Conservation (phyloP, 2,797 vertebrate species). For the Enteromius fasciolatus region DNA sequence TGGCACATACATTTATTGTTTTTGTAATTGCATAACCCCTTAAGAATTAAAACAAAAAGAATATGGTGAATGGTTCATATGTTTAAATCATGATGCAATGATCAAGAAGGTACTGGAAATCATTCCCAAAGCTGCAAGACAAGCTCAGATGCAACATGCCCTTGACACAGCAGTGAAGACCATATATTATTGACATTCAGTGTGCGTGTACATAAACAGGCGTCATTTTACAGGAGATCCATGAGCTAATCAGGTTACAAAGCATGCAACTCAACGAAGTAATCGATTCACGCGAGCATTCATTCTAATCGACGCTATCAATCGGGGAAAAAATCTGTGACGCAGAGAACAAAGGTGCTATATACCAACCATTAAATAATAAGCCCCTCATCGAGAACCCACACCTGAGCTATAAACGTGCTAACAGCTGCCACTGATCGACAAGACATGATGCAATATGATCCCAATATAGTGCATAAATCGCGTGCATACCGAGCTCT, state of each 20-base stretch:
- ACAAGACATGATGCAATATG: not conserved
- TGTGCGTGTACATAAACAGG: constrained; percentile 33
- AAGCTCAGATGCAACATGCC: constrained; percentile 36
- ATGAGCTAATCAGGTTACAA: not conserved
- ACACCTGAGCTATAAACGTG: not conserved
- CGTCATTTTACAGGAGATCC: constrained; percentile 6
- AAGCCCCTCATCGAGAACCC: not conserved
- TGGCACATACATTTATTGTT: not conserved
- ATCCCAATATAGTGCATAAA: not conserved
- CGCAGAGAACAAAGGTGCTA: constrained; percentile 62
- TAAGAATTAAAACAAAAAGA: not conserved
- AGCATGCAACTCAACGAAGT: not conserved
- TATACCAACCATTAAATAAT: constrained; percentile 36
- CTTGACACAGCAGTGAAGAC: constrained; percentile 29
- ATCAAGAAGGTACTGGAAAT: constrained; percentile 23
- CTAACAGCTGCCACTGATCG: not conserved
- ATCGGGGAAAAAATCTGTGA: constrained; percentile 41
- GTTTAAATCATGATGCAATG: constrained; percentile 15
- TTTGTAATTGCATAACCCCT: not conserved
- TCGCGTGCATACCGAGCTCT: constrained; percentile 6
- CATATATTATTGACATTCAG: constrained; percentile 52
- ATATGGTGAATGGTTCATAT: not conserved
- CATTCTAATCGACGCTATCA: constrained; percentile 9
- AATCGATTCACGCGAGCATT: not conserved
- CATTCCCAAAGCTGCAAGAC: constrained; percentile 20